These are phyloP conservation scores for Gorilla gorilla DNA, from an alignment of 2,113 vertebrate genomes.

Conservation along the genomic window DNA sequence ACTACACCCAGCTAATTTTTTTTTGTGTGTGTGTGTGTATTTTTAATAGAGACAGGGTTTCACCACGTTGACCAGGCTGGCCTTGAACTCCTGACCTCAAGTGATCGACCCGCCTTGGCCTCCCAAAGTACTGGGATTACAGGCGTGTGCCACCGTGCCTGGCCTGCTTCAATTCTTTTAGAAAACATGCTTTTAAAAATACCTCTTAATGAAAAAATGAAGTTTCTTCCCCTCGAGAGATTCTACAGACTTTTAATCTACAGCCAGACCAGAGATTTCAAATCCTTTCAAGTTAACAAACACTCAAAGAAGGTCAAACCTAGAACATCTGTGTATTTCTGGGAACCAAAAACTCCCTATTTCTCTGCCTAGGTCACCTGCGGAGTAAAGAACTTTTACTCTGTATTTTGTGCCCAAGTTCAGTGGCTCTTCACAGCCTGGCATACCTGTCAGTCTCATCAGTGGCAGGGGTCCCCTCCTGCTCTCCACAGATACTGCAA, in stretches of 20 bases:
- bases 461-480: too few relatives aligned
- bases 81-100: too few relatives aligned
- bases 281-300: neutral
- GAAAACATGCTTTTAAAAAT: neutral
- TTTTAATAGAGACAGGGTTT: too few relatives aligned
- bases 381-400: neutral
- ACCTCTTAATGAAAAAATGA: neutral
- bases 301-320: neutral
- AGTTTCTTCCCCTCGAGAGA: neutral
- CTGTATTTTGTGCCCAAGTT: neutral
- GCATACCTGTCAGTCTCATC: neutral
- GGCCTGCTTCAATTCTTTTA: neutral
- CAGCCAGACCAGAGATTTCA: neutral
- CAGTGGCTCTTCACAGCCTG: neutral
- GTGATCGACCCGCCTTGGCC: too few relatives aligned
- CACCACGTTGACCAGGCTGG: too few relatives aligned
- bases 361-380: neutral
- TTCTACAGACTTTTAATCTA: neutral
- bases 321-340: neutral
- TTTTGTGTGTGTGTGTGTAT: too few relatives aligned
- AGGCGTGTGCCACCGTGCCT: accelerated
- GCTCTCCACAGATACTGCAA: accelerated
- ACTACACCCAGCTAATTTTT: too few relatives aligned
- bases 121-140: too few relatives aligned
- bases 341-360: neutral